Conservation (phyloP, 2,888 invertebrate species). For the Salticus scenicus region DNA sequence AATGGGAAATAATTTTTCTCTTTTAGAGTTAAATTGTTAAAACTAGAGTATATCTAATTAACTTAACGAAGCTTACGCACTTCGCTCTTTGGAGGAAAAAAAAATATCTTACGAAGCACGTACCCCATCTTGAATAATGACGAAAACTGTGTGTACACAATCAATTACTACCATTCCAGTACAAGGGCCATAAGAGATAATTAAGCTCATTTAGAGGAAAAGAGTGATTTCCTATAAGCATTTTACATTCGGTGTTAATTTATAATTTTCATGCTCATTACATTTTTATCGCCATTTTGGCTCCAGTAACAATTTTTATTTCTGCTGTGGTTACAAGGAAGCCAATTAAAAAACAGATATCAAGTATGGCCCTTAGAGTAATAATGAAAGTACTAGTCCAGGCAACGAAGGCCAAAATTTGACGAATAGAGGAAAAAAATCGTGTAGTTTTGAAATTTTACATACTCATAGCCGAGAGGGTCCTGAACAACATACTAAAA, state of each 20-base stretch:
- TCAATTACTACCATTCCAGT: conserved; percentile 56
- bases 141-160: background rate
- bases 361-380: too few relatives aligned
- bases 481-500: too few relatives aligned
- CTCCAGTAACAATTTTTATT: background rate
- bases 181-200: conserved; percentile 49
- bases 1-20: too few relatives aligned
- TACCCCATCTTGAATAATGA: background rate
- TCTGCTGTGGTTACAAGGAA: background rate
- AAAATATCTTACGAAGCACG: background rate
- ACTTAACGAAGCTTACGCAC: background rate
- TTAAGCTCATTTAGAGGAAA: conserved; percentile 15
- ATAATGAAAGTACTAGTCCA: too few relatives aligned
- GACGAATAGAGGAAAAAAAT: too few relatives aligned
- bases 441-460: too few relatives aligned
- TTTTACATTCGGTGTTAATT: background rate
- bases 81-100: background rate
- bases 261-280: background rate
- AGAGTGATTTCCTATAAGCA: background rate
- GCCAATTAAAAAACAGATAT: background rate
- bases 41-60: background rate
- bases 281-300: background rate
- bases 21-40: background rate
- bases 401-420: too few relatives aligned
- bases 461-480: too few relatives aligned